Conservation (phyloP, 2,113 vertebrate species). For the Anser cygnoides region DNA sequence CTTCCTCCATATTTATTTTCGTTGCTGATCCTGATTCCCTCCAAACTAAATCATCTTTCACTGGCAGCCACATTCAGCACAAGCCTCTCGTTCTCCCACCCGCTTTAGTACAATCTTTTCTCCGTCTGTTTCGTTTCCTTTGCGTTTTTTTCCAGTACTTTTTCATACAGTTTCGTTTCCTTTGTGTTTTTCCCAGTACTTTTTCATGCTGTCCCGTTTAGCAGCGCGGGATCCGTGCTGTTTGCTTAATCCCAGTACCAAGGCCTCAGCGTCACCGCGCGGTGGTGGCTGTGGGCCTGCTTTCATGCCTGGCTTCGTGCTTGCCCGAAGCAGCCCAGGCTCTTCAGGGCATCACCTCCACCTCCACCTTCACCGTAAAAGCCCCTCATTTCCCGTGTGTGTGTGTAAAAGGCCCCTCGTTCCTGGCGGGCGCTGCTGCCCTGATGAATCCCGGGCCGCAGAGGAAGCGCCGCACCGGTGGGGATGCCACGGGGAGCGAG, state of each 20-base stretch:
- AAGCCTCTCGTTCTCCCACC: background rate
- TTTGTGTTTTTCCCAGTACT: background rate
- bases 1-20: background rate
- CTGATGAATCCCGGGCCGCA: rapidly evolving
- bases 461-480: background rate
- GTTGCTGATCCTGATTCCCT: background rate
- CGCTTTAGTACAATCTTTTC: background rate
- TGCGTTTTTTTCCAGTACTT: background rate
- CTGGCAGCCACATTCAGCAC: background rate
- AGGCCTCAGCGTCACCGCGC: background rate
- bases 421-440: background rate
- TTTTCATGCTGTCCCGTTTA: background rate
- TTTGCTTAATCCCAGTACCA: background rate
- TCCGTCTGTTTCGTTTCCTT: background rate
- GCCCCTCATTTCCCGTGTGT: background rate
- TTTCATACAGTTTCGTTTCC: background rate
- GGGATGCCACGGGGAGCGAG: background rate
- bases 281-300: too few species aligned
- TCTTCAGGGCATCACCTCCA: background rate
- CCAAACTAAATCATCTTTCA: background rate
- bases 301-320: background rate
- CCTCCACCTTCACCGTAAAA: too few species aligned
- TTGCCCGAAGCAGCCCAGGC: background rate
- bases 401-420: background rate
- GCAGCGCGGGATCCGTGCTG: background rate